phyloP scores from a whole-genome alignment of 2,113 vertebrate species.

The Brachypodius melanocephalos region DNA sequence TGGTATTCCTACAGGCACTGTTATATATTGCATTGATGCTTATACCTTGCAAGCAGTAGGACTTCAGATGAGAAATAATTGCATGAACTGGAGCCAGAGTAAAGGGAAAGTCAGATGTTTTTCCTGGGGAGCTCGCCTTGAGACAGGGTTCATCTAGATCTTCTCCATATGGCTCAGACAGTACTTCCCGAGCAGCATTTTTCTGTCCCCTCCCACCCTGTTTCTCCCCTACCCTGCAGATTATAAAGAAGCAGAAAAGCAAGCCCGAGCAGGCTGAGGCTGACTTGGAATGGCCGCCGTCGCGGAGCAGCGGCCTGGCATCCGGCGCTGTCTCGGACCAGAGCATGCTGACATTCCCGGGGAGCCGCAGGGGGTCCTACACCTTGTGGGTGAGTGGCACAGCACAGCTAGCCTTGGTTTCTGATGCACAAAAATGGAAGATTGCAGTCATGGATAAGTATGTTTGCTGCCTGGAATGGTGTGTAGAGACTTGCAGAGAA shows the following conservation, averaged over 20 bases:
- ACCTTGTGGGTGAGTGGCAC: slow-evolving; percentile 83
- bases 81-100: not conserved
- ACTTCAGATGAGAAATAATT: not conserved
- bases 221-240: slow-evolving; percentile 65
- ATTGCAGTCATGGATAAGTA: not conserved
- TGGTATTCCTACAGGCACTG: not conserved
- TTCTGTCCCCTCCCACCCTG: not conserved
- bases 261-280: slow-evolving; percentile 79
- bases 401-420: accelerated
- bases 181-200: not conserved
- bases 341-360: slow-evolving; percentile 52
- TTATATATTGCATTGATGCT: not conserved
- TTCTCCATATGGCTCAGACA: not conserved
- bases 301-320: slow-evolving; percentile 59
- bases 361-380: slow-evolving; percentile 68
- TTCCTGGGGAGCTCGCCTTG: not conserved
- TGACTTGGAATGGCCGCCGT: slow-evolving; percentile 79
- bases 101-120: not conserved
- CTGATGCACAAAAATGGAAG: not conserved
- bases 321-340: slow-evolving; percentile 69
- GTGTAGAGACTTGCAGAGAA: not conserved
- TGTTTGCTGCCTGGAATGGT: not conserved
- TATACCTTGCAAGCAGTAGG: not conserved
- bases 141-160: not conserved
- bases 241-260: slow-evolving; percentile 88